Evolutionary conservation across 2,888 invertebrate genomes (phyloP).

Genomic region (Polia nebulosa): DNA sequence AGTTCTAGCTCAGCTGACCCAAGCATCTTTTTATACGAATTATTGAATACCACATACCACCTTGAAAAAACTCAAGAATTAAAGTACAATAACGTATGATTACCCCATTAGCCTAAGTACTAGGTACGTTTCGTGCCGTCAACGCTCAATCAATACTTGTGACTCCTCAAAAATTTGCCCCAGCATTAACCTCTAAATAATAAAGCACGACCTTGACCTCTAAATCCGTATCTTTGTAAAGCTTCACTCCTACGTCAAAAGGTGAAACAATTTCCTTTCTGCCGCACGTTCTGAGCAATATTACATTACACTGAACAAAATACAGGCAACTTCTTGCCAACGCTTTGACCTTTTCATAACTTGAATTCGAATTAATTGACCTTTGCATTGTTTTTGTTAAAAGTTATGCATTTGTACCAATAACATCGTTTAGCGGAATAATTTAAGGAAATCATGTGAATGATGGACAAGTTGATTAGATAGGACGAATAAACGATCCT

Average conservation of each 20-base stretch:
- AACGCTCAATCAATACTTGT: conserved; percentile 22
- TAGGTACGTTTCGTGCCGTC: neutral
- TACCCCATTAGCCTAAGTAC: neutral
- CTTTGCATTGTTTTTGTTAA: conserved; percentile 18
- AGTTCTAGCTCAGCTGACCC: too few species aligned
- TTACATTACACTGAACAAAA: conserved; percentile 47
- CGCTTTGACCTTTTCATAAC: conserved; percentile 41
- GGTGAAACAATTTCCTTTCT: conserved; percentile 57
- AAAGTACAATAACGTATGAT: neutral
- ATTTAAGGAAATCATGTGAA: conserved; percentile 10
- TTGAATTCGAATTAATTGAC: conserved; percentile 22
- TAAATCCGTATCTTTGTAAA: conserved; percentile 39
- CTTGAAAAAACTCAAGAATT: neutral
- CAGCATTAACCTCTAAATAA: conserved; percentile 15
- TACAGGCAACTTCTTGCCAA: conserved; percentile 38
- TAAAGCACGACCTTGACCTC: conserved; percentile 28
- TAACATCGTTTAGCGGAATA: neutral
- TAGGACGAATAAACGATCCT: conserved; percentile 8
- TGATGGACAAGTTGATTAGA: conserved; percentile 9
- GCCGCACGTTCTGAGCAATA: conserved; percentile 44
- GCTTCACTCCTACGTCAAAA: conserved; percentile 46
- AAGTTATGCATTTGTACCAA: neutral
- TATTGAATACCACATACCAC: too few species aligned
- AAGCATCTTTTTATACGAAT: too few species aligned
- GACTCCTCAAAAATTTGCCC: neutral